These are phyloP conservation scores for Taenioides sp. DNA, from an alignment of 2,797 vertebrate species.

Conservation along the genomic window DNA sequence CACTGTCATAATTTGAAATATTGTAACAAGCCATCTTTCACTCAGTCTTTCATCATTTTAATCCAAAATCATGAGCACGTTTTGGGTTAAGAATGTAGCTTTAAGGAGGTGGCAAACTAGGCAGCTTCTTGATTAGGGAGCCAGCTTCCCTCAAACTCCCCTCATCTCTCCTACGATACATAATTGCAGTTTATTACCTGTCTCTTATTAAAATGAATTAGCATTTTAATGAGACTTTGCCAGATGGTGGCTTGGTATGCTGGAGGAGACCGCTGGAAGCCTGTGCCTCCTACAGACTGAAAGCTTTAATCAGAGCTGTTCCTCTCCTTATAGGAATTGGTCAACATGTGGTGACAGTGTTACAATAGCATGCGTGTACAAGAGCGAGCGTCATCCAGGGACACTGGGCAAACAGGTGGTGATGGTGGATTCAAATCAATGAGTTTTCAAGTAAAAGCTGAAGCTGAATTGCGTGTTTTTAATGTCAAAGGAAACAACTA, in stretches of 20 bases:
- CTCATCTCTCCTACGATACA: conserved; percentile 76
- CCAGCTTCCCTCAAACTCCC: conserved; percentile 67
- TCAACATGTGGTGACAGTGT: conserved; percentile 20
- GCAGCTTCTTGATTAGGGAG: conserved; percentile 63
- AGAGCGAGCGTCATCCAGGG: conserved; percentile 1
- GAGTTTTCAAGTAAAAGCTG: not conserved
- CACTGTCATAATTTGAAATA: not conserved
- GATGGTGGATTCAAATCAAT: not conserved
- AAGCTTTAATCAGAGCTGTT: conserved; percentile 30
- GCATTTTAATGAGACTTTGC: conserved; percentile 83
- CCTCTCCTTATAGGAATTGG: conserved; percentile 24
- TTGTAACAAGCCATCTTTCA: not conserved
- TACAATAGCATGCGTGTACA: conserved; percentile 6
- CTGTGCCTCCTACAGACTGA: conserved; percentile 48
- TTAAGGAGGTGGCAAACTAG: conserved; percentile 47
- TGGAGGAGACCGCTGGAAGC: conserved; percentile 61
- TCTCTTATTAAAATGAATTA: conserved; percentile 89
- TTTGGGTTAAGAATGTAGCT: conserved; percentile 52
- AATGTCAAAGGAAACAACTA: not conserved
- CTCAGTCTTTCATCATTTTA: not conserved
- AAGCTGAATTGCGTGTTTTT: not conserved
- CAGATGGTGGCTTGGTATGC: conserved; percentile 79
- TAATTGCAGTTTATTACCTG: conserved; percentile 88
- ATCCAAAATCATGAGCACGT: not conserved
- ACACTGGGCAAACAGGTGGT: conserved; percentile 6